phyloP scores from a whole-genome alignment of 2,113 vertebrate species.

The Smithornis capensis region DNA sequence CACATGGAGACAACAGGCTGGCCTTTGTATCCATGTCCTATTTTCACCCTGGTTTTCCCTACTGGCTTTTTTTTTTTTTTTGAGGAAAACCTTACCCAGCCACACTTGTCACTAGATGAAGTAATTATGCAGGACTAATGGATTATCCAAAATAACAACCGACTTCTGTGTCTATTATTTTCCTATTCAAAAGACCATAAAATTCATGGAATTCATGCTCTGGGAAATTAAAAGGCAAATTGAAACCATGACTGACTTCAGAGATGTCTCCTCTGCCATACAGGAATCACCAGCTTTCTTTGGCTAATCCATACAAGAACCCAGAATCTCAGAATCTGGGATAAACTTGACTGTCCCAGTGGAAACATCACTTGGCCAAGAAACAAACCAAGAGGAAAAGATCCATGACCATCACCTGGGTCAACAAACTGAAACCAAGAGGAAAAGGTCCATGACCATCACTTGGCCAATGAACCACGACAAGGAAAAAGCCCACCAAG shows the following conservation, averaged over 20 bases:
- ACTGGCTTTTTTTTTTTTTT: background rate
- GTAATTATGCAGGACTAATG: background rate
- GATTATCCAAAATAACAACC: background rate
- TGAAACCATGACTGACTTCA: rapidly evolving
- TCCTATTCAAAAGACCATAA: background rate
- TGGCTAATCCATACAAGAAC: background rate
- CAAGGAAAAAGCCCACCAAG: background rate
- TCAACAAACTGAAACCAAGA: background rate
- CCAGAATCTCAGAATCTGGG: background rate
- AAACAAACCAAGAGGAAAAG: background rate
- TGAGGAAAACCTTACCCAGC: background rate
- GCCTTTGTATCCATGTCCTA: background rate
- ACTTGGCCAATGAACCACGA: background rate
- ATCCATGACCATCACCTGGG: background rate
- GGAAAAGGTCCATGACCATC: background rate
- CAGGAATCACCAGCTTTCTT: background rate
- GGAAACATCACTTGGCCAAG: background rate
- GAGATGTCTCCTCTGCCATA: background rate
- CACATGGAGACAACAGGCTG: background rate
- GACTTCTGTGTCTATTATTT: background rate
- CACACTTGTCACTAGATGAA: background rate
- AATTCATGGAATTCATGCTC: background rate
- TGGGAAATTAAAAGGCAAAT: background rate
- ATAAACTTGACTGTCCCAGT: background rate
- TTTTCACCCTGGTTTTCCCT: background rate